phyloP scores from a whole-genome alignment of 2,113 vertebrate genomes.

The crab-eating macaque (Macaca fascicularis) region DNA sequence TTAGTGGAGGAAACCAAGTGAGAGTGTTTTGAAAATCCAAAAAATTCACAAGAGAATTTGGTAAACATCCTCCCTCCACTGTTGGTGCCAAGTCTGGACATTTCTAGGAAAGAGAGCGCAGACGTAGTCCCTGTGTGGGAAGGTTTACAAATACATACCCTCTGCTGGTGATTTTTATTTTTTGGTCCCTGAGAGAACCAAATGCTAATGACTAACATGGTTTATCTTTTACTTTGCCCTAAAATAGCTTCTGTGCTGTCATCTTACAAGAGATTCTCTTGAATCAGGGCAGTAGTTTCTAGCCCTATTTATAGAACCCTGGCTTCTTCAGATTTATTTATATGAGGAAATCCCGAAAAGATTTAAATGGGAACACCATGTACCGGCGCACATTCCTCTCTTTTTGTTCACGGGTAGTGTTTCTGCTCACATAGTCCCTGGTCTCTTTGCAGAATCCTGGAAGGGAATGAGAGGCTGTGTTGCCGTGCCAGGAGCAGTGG shows the following conservation, averaged over 20 bases:
- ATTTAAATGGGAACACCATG: neutral
- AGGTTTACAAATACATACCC: neutral
- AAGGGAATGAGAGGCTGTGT: neutral
- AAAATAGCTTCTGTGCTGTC: neutral
- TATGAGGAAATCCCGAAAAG: neutral
- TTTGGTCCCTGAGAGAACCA: neutral
- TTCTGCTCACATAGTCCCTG: neutral
- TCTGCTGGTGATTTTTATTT: neutral
- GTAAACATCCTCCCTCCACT: neutral
- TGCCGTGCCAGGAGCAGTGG: neutral
- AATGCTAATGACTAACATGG: neutral
- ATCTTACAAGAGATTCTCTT: neutral
- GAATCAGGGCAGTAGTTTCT: neutral
- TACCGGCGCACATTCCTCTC: neutral
- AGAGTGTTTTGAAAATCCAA: neutral
- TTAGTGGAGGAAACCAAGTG: neutral
- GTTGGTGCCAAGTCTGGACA: neutral
- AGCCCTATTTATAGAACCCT: neutral
- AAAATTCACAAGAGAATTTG: neutral
- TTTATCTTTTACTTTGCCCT: neutral
- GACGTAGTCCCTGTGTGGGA: neutral
- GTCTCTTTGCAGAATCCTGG: neutral
- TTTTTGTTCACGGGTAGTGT: neutral
- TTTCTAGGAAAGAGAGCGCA: constrained; percentile 29
- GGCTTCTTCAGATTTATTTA: neutral